Conservation (phyloP, 1,140 invertebrate genomes). For the Heliconius nattereri region DNA sequence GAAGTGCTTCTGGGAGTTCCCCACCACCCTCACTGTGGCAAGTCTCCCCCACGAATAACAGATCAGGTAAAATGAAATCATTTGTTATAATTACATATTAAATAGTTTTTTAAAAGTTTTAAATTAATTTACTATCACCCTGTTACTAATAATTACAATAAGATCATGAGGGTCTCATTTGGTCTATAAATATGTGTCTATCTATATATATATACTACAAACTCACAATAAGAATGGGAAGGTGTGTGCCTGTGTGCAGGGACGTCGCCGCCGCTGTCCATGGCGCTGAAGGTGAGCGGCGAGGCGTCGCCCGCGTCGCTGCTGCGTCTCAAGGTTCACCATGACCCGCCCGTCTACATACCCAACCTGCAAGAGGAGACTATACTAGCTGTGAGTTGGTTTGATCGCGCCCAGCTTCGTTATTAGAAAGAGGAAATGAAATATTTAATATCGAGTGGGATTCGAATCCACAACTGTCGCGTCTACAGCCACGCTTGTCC, state of each 20-base stretch:
- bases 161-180: too few species aligned
- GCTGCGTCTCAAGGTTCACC: conserved; percentile 70
- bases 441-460: too few species aligned
- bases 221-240: background rate
- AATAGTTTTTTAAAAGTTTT: background rate
- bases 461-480: too few species aligned
- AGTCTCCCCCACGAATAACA: conserved; percentile 85
- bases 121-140: background rate
- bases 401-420: too few species aligned
- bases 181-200: too few species aligned
- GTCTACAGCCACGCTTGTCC: too few species aligned
- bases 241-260: conserved; percentile 56
- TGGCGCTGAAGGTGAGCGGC: conserved; percentile 83
- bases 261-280: conserved; percentile 87
- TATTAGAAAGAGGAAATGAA: too few species aligned
- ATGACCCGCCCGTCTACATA: conserved; percentile 89
- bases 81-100: background rate
- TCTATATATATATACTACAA: too few species aligned
- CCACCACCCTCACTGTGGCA: conserved; percentile 92
- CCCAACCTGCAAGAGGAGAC: conserved; percentile 98
- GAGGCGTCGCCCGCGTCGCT: conserved; percentile 82
- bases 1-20: conserved; percentile 85
- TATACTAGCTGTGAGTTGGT: conserved; percentile 88
- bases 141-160: too few species aligned
- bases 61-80: conserved; percentile 81